Conservation (phyloP, 2,113 vertebrate species). For the Origma solitaria region DNA sequence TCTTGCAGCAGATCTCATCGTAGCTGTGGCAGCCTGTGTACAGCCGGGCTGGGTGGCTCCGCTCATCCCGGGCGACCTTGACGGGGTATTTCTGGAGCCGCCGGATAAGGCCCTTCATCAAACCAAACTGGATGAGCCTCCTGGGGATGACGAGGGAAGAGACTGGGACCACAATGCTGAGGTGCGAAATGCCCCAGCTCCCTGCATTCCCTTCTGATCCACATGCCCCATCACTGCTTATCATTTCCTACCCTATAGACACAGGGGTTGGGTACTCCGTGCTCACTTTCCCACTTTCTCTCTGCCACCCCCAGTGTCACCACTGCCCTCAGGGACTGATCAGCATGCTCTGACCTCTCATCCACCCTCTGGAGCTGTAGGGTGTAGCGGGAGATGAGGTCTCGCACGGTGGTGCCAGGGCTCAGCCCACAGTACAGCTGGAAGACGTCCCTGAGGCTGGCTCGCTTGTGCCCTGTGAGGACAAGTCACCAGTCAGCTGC, state of each 20-base stretch:
- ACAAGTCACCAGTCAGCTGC: neutral
- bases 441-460: conserved; percentile 88
- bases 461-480: conserved; percentile 84
- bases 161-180: neutral
- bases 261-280: neutral
- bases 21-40: conserved; percentile 96
- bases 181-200: neutral
- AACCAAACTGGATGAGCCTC: conserved; percentile 93
- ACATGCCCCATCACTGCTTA: neutral
- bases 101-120: conserved; percentile 95
- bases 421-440: conserved; percentile 83
- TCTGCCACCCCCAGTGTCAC: neutral
- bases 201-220: neutral
- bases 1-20: conserved; percentile 99
- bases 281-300: accelerated
- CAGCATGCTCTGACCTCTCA: conserved; percentile 76
- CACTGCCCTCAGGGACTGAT: accelerated
- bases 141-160: conserved; percentile 35
- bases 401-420: conserved; percentile 80
- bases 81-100: conserved; percentile 95
- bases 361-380: conserved; percentile 93
- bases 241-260: neutral
- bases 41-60: conserved; percentile 85
- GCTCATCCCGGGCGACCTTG: conserved; percentile 84
- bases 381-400: conserved; percentile 86